Conservation (phyloP, 92 coral and sea anemone genomes). For the Palythoa grandiflora region DNA sequence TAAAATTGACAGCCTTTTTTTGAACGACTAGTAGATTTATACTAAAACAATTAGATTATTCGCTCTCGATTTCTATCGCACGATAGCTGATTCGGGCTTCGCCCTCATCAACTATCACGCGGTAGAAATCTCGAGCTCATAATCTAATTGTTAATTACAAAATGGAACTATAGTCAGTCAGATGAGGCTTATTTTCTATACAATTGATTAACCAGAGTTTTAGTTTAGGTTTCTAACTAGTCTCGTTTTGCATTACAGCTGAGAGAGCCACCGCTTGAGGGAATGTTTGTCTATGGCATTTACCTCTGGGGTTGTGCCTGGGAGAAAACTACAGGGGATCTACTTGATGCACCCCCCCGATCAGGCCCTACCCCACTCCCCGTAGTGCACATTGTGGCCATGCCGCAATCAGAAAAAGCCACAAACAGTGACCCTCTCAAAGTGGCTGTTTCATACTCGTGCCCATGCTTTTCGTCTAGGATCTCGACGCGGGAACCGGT, state of each 20-base stretch:
- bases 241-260: conserved; percentile 55
- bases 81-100: no score
- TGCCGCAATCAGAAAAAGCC: conserved; percentile 92
- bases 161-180: no score
- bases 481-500: conserved; percentile 93
- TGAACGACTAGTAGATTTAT: no score
- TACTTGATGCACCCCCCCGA: conserved; percentile 95
- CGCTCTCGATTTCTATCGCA: no score
- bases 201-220: background rate
- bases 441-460: conserved; percentile 93
- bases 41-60: no score
- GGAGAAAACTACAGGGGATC: conserved; percentile 99
- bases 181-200: no score
- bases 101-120: no score
- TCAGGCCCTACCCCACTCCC: conserved; percentile 99
- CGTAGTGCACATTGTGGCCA: conserved; percentile 90
- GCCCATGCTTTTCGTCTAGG: conserved; percentile 97
- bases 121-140: no score
- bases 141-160: no score
- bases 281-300: conserved; percentile 95
- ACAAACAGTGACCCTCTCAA: conserved; percentile 89
- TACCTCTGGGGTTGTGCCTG: conserved; percentile 99
- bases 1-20: no score
- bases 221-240: background rate
- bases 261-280: conserved; percentile 98